Evolutionary conservation across 2,888 invertebrate genomes (phyloP), one percentile per base, ranked within the genome.

Genomic region (Pachymerium ferrugineum): DNA sequence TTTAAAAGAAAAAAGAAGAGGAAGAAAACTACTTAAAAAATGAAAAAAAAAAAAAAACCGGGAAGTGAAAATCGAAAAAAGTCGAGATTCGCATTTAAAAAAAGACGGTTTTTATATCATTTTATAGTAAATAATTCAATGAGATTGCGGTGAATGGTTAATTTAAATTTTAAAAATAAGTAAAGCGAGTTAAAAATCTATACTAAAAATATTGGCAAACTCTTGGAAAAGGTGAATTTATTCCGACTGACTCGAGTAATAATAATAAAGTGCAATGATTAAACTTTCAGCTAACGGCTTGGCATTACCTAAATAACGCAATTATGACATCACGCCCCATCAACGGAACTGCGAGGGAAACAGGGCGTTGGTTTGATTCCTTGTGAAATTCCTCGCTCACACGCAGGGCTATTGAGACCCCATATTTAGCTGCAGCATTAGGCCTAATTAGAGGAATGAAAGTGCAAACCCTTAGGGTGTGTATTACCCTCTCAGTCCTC

Each of bases 291-390:
- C 62, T 62, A 62, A 62, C 62, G 62, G 28, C 62, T 62, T 62
- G 62, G 62, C 62, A 62, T 62, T 62, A 62, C 62, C 62, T 62
- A 62, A 62, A 62, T 62, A 62, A 62, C 62, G 62, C 62, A 62
- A 62, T 62, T 62, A 62, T 62, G 62, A 62, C 62, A 62, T 62
- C 62, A 62, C 62, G 62, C 62, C 62, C 62, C 62, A 62, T 62
- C 62, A 62, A 62, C 62, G 25, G 62, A 62, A 62, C 28, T 62
- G 62, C 62, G 28, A 62, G 62, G 28, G 62, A 62, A 62, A 62
- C 62, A 62, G 62, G 62, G 62, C 62, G 62, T 62, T 62, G 62
- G 62, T 62, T 62, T 62, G 62, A 62, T 62, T 62, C 62, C 62
- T 62, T 62, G 62, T 62, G 62, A 62, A 62, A 62, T 62, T 62